Base-by-base conservation (phyloP, 92 coral and sea anemone genomes). In the Parazoanthus swiftii region DNA sequence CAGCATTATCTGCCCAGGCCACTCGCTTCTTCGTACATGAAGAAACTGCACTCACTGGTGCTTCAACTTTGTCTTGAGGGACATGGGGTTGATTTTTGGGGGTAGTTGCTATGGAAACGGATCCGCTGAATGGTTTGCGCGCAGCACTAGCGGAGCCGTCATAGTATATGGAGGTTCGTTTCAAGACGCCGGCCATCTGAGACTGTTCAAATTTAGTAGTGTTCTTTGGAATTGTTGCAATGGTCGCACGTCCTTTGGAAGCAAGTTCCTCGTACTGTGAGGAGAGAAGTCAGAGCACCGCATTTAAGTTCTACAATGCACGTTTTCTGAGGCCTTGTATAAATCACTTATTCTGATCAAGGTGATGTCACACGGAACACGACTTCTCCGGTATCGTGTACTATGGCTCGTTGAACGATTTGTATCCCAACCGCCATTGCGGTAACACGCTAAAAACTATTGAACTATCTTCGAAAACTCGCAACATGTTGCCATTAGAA, bases 1-100 rank as follows among this genome's bases (percentile, higher is more conserved):
- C 94, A 67, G 67, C 81, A 80, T 26, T 23, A 76, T 89, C 94
- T 43, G 94, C 94, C 94, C 94, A 92, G 81, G 94, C 92, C 13
- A 92, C 90, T 75, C 90, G 92, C 85, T 92, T 92, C 81, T 77
- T 92, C 18, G 70, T 65, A 54, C 88, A 46, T 8, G 91, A 77
- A 63, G 58, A 33, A 71, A 82, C 70, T 48, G 79, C 76, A 73
- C 65, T 39, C 51, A 42, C 77, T 26, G 89, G 58, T 20, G 59
- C 82, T 33, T 74, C 74, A 25, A 38, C 43, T 50, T 87, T 89
- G 38, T 63, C 76, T 21, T 85, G 76, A 43, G 86, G 82, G 33
- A 77, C 78, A 80, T 79, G 56, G 43, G 79, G 23, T 51, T 72
- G 91, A 7, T 25, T 43, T 25, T 23, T 36, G 54, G 84, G 68